Evolutionary conservation across 2,113 vertebrate genomes (phyloP).

Genomic region (Emydocephalus ijimae): DNA sequence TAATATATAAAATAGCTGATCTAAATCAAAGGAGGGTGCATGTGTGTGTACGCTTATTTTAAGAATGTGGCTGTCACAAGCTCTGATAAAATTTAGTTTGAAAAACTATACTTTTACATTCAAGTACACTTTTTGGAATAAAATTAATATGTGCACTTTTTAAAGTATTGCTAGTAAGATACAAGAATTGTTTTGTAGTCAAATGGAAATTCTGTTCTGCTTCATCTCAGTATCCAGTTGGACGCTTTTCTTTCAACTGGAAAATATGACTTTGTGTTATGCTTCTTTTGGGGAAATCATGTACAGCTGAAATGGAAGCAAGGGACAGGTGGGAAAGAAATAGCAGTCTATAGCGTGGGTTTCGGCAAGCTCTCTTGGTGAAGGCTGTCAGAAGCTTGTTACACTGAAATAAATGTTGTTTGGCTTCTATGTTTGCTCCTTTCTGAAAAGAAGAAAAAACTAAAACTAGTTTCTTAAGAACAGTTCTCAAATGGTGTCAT

Average conservation of each 20-base stretch:
- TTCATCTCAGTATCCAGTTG: neutral
- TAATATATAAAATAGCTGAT: no score
- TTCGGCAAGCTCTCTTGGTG: slow-evolving; percentile 64
- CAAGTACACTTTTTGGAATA: neutral
- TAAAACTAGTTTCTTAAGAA: slow-evolving; percentile 65
- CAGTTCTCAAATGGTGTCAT: slow-evolving; percentile 70
- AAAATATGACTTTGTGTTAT: slow-evolving; percentile 34
- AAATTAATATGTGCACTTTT: neutral
- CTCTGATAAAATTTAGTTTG: rapidly evolving
- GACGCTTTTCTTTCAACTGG: slow-evolving; percentile 24
- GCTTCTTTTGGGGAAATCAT: slow-evolving; percentile 35
- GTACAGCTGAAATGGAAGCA: slow-evolving; percentile 44
- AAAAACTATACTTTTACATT: neutral
- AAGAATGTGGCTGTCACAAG: neutral
- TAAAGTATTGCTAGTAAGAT: neutral
- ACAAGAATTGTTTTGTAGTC: neutral
- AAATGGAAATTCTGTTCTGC: slow-evolving; percentile 16
- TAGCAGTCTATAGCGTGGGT: slow-evolving; percentile 42
- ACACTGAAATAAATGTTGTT: slow-evolving; percentile 72
- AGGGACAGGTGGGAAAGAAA: slow-evolving; percentile 18
- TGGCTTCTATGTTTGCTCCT: slow-evolving; percentile 59
- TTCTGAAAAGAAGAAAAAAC: slow-evolving; percentile 72
- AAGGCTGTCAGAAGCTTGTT: slow-evolving; percentile 75
- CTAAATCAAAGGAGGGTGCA: neutral
- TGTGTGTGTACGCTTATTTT: rapidly evolving